phyloP scores from a whole-genome alignment of 2,113 vertebrate genomes.

The Opisthocomus hoazin region DNA sequence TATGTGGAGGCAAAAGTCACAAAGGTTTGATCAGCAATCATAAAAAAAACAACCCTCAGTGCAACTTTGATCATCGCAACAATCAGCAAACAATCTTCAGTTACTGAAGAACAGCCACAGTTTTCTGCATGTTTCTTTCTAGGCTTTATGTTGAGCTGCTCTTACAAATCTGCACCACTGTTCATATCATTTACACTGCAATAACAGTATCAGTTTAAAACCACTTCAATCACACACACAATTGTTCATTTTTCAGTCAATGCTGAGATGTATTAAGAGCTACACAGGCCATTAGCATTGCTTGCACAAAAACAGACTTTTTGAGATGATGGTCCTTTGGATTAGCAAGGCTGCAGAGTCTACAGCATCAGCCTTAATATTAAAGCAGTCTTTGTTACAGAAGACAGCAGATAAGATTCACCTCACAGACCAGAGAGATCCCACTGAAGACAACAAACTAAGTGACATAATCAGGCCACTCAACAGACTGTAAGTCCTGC shows the following conservation, averaged over 20 bases:
- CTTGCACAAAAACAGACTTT: not conserved
- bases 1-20: not conserved
- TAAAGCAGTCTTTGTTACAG: not conserved
- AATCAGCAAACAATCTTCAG: not conserved
- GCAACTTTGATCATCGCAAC: not conserved
- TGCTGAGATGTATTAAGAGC: not conserved
- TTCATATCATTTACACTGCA: not conserved
- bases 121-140: not conserved
- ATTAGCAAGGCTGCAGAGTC: not conserved
- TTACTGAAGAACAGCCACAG: not conserved
- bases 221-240: not conserved
- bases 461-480: not conserved
- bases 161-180: not conserved
- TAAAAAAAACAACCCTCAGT: not conserved
- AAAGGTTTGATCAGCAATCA: not conserved
- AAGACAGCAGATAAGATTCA: not conserved
- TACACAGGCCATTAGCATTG: not conserved
- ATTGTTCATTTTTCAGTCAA: not conserved
- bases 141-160: not conserved
- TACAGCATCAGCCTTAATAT: not conserved
- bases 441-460: not conserved
- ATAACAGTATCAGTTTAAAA: not conserved
- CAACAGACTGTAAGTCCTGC: not conserved
- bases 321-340: not conserved
- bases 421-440: not conserved